Percentiles rank a stretch among this genome's conserved stretches.
Evolutionary conservation across 2,797 vertebrate species (phyloP).

Genomic region (Thaleichthys pacificus): DNA sequence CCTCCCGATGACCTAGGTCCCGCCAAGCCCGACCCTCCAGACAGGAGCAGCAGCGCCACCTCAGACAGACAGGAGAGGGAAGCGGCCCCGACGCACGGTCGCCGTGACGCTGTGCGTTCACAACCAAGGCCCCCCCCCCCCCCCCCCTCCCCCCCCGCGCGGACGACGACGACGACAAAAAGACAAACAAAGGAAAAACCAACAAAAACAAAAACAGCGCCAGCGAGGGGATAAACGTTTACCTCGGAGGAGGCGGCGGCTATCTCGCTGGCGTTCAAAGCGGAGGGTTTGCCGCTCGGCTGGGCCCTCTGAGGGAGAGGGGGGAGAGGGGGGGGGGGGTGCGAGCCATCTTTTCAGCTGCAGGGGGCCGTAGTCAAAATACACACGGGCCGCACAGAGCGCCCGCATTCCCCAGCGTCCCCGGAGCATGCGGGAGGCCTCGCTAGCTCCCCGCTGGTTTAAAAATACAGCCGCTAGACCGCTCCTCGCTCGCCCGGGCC

Average conservation of each 20-base stretch:
- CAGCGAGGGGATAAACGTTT: conserved; percentile 53
- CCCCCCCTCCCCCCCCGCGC: too few relatives aligned
- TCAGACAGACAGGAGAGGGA: too few relatives aligned
- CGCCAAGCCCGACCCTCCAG: too few relatives aligned
- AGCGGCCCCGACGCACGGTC: too few relatives aligned
- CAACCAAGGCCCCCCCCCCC: too few relatives aligned
- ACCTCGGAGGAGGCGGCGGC: conserved; percentile 20
- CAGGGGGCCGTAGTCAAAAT: conserved; percentile 73
- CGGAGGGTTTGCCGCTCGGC: conserved; percentile 50
- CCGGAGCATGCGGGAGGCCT: conserved; percentile 35
- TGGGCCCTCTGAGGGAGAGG: conserved; percentile 44
- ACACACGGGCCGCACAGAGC: conserved; percentile 64
- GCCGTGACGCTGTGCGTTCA: too few relatives aligned
- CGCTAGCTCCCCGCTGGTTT: conserved; percentile 36
- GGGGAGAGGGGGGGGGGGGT: conserved; percentile 14
- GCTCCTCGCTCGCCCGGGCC: conserved; percentile 14
- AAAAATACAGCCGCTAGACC: conserved; percentile 44
- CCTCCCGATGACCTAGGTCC: too few relatives aligned
- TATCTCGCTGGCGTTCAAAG: conserved; percentile 68
- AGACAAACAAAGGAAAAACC: too few relatives aligned
- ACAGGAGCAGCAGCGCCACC: too few relatives aligned
- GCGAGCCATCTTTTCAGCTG: conserved; percentile 56
- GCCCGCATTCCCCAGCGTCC: conserved; percentile 58
- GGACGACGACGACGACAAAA: conserved; percentile 50
- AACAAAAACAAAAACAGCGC: conserved; percentile 58